Evolutionary conservation across 2,797 vertebrate genomes (phyloP), one percentile per base, ranked within the genome.

Genomic region (Atherinosoma microstoma): DNA sequence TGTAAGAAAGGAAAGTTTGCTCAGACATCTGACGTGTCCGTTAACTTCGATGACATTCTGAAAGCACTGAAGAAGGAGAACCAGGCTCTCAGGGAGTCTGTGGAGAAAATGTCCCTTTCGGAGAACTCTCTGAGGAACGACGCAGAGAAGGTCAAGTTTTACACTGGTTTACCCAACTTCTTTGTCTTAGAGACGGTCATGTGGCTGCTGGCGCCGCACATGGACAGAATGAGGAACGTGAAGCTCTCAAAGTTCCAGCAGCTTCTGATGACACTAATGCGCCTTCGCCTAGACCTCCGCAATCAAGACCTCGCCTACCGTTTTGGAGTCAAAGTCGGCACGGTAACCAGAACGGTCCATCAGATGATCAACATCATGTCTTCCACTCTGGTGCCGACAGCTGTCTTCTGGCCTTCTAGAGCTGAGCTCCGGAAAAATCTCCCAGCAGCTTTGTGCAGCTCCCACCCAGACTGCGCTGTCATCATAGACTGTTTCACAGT

Each of bases 301-400:
- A 95, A 95, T 76, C 93, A 94, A 59, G 94, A 95, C 87, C 83
- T 95, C 72, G 94, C 94, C 45, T 95, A 95, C 66, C 93, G 94
- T 72, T 95, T 95, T 11, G 94, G 94, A 0, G 92, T 94, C 13
- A 94, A 94, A 34, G 92, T 94, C 1, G 79, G 84, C 70, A 93
- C 87, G 0, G 92, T 95, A 3, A 92, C 91, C 69, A 89, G 88
- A 67, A 94, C 93, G 0, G 93, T 95, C 57, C 91, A 93, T 77
- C 90, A 89, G 42, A 93, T 94, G 84, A 92, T 95, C 63, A 87
- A 89, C 83, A 92, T 94, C 83, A 94, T 95, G 94, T 94, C 94
- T 40, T 89, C 92, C 63, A 93, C 92, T 0, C 85, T 95, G 78
- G 94, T 95, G 74, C 94, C 94, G 3, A 95, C 94, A 0, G 92